A percentile compares a stretch with the other conserved stretches of the same genome.
These are phyloP conservation scores for Galendromus occidentalis DNA, from an alignment of 1,140 invertebrate genomes.

Conservation along the genomic window DNA sequence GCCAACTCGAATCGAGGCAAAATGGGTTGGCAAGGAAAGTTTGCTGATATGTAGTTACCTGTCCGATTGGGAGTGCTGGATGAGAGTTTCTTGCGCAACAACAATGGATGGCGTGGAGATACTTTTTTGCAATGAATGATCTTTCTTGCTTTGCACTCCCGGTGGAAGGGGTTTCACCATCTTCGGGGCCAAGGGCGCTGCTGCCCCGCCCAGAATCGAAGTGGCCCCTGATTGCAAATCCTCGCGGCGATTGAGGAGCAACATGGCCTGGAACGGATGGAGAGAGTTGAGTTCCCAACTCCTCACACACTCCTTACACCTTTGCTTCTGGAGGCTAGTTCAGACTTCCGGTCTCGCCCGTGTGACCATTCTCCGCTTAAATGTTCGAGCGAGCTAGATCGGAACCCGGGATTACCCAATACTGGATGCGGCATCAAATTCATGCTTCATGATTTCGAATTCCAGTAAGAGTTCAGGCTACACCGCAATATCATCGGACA, in stretches of 20 bases:
- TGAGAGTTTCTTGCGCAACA: conserved; percentile 36
- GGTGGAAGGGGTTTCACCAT: conserved; percentile 6
- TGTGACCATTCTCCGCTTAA: too few species aligned
- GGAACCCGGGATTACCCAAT: too few species aligned
- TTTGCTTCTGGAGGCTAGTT: not conserved
- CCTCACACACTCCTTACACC: not conserved
- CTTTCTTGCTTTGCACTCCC: not conserved
- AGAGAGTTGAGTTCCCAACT: too few species aligned
- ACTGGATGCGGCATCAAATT: too few species aligned
- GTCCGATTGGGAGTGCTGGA: conserved; percentile 6
- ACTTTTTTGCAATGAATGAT: conserved; percentile 52
- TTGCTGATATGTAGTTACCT: too few species aligned
- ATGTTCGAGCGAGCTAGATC: too few species aligned
- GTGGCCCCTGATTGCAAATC: not conserved
- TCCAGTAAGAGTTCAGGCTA: too few species aligned
- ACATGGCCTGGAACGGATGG: not conserved
- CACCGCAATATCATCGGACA: too few species aligned
- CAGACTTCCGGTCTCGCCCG: not conserved
- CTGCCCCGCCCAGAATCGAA: not conserved
- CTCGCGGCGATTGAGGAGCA: conserved; percentile 5
- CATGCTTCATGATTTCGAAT: too few species aligned
- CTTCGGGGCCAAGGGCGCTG: not conserved
- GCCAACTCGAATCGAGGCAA: too few species aligned
- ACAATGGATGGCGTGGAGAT: conserved; percentile 71
- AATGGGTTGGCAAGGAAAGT: too few species aligned